Conservation (phyloP, 2,797 vertebrate species). For the Siniperca undulata region DNA sequence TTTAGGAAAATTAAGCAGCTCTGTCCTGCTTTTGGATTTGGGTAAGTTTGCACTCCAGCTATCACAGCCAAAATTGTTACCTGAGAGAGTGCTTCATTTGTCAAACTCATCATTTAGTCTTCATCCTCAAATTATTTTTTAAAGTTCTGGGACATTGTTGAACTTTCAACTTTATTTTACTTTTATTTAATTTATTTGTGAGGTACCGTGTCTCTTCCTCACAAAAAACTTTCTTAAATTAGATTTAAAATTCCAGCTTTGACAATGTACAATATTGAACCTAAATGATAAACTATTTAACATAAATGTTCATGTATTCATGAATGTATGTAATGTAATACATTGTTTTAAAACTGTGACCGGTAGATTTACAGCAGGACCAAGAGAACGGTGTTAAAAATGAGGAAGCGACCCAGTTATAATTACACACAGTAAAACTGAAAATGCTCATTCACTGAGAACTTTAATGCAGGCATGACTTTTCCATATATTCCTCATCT, state of each 20-base stretch:
- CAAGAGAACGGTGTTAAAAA: background rate
- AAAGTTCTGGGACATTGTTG: too few species aligned
- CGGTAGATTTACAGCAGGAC: background rate
- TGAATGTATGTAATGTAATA: too few species aligned
- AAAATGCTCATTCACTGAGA: background rate
- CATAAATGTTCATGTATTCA: background rate
- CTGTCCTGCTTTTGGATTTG: too few species aligned
- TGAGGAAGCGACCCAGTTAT: background rate
- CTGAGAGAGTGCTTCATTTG: too few species aligned
- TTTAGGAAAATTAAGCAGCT: too few species aligned
- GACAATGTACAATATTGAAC: background rate
- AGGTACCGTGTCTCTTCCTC: too few species aligned
- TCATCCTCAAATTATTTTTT: too few species aligned
- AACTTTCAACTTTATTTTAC: too few species aligned
- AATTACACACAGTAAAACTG: background rate
- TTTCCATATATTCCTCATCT: slow-evolving; percentile 9
- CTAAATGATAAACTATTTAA: background rate
- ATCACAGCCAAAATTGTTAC: too few species aligned
- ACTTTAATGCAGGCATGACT: slow-evolving; percentile 34
- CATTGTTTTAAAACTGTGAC: background rate
- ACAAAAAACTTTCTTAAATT: background rate
- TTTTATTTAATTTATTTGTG: too few species aligned
- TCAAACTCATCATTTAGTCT: too few species aligned
- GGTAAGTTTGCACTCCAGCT: too few species aligned
- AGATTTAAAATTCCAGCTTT: background rate